These are phyloP conservation scores for Chromobotia macracanthus DNA, from an alignment of 2,797 vertebrate genomes.

Conservation along the genomic window DNA sequence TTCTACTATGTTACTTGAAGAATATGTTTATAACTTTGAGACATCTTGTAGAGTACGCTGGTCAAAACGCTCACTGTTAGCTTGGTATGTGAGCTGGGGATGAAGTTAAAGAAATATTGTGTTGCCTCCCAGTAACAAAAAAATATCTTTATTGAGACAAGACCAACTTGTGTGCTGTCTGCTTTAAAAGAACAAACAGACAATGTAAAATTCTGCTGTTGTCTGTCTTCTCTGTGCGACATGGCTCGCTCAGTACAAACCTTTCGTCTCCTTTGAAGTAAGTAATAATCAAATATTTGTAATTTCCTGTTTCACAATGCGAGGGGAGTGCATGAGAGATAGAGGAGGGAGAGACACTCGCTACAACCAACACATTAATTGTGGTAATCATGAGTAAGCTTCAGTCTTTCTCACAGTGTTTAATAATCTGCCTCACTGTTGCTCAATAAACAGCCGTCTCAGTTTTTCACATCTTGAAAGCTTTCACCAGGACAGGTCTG, in stretches of 20 bases:
- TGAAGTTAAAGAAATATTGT: slow-evolving; percentile 25
- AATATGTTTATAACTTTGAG: no score
- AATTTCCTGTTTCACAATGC: slow-evolving; percentile 79
- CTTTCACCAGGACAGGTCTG: slow-evolving; percentile 52
- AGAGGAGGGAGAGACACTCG: slow-evolving; percentile 68
- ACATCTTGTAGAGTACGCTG: no score
- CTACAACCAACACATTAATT: slow-evolving; percentile 80
- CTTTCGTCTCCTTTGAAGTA: slow-evolving; percentile 74
- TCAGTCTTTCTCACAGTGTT: slow-evolving; percentile 69
- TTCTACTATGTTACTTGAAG: no score
- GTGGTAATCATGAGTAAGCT: slow-evolving; percentile 73
- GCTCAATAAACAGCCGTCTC: slow-evolving; percentile 81
- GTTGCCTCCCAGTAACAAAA: slow-evolving; percentile 15
- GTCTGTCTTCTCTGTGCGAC: slow-evolving; percentile 42
- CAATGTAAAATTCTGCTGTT: slow-evolving; percentile 32
- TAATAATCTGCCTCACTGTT: slow-evolving; percentile 80
- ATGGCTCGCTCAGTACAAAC: slow-evolving; percentile 62
- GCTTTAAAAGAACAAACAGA: slow-evolving; percentile 42
- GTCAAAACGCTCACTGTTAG: no score
- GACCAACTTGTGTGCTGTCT: slow-evolving; percentile 53
- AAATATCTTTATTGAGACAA: slow-evolving; percentile 49
- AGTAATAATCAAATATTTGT: slow-evolving; percentile 84
- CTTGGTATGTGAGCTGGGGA: background rate
- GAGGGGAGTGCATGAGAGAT: slow-evolving; percentile 59
- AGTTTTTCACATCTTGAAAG: slow-evolving; percentile 58